Evolutionary conservation across 2,797 vertebrate genomes (phyloP), one percentile per base, ranked within the genome.

Genomic region (Pampus argenteus): DNA sequence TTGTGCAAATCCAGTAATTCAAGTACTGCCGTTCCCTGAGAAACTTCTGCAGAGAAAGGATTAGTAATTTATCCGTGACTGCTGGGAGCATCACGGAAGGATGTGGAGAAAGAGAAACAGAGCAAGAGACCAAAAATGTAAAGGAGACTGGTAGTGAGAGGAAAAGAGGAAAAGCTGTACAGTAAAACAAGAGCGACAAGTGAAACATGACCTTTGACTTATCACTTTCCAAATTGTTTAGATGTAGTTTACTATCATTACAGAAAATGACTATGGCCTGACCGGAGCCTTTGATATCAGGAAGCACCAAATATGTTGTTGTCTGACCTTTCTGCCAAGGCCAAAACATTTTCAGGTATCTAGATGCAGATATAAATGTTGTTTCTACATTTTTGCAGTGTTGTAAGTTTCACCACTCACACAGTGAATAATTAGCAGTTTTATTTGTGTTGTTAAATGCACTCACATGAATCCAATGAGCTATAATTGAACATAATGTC

Each of bases 401-500:
- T 36, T 23, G 55, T 34, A 25, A 36, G 22, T 60, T 50, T 59
- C 55, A 52, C n/a, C 25, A 65, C 23, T 23, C 40, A 36, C 26
- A 15, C 23, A 20, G 22, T 38, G 10, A 26, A 73, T 60, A 81
- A 55, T 79, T 58, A 71, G 63, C 56, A 62, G 15, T 50, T 50
- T 31, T 25, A n/a, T 61, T 17, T 45, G 40, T 31, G 23, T 77
- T 79, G 69, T 71, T 65, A 74, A 76, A 64, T 76, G 15, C 50
- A 52, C 14, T 8, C 50, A 52, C 51, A 17, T 56, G 50, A 17
- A 0, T 23, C 54, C 36, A 56, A 49, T 70, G 60, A 79, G 45
- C 84, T 76, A 82, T 78, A 66, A 85, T 61, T 80, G 66, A 50
- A 59, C 10, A 28, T 38, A 71, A 54, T 44, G 60, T 67, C 8